phyloP scores from a whole-genome alignment of 2,888 invertebrate species.

The Eledone cirrhosa region DNA sequence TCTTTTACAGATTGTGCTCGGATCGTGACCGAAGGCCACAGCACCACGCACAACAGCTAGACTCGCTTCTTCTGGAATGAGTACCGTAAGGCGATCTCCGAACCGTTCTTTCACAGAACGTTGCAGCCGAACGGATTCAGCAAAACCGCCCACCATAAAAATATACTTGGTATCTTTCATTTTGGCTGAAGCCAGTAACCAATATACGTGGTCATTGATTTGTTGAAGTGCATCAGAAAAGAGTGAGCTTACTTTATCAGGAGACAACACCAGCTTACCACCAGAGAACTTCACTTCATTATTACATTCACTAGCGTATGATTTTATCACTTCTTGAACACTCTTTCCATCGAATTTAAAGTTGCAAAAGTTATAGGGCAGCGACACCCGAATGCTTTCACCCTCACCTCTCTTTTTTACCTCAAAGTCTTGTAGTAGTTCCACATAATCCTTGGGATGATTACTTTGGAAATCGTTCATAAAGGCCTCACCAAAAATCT shows the following conservation, averaged over 20 bases:
- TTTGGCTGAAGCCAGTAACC: constrained; percentile 50
- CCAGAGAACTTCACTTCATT: constrained; percentile 58
- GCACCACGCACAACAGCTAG: constrained; percentile 58
- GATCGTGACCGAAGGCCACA: constrained; percentile 60
- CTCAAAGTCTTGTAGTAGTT: constrained; percentile 58
- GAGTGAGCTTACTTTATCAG: constrained; percentile 49
- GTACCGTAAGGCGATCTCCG: constrained; percentile 51
- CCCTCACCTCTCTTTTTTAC: constrained; percentile 59
- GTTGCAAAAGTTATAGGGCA: constrained; percentile 60
- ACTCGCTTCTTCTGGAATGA: constrained; percentile 60
- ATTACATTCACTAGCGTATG: constrained; percentile 45
- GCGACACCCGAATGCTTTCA: constrained; percentile 55
- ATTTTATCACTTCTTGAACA: constrained; percentile 56
- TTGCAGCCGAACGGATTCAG: constrained; percentile 55
- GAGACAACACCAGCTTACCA: constrained; percentile 56
- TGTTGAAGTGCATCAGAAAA: constrained; percentile 54
- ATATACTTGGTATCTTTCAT: constrained; percentile 54
- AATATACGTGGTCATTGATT: constrained; percentile 52
- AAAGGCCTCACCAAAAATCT: constrained; percentile 55
- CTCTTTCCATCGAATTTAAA: constrained; percentile 52
- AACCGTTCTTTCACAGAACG: constrained; percentile 51
- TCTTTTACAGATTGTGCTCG: constrained; percentile 58
- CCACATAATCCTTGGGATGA: constrained; percentile 56
- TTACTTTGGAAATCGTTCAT: constrained; percentile 51
- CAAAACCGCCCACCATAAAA: constrained; percentile 60